Conservation (phyloP, 2,888 invertebrate species). For the Harpalus rubripes region DNA sequence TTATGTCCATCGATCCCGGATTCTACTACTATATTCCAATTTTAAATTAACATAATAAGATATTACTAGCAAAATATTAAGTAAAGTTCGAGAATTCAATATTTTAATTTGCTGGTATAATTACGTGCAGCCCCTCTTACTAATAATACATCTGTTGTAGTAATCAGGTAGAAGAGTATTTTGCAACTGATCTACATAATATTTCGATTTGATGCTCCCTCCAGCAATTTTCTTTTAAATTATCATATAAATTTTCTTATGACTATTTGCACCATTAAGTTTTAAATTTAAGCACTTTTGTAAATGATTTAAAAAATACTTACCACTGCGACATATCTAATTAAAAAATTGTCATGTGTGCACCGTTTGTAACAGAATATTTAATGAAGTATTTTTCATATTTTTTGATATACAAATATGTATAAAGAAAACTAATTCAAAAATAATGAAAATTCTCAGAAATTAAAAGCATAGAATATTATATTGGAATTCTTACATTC, state of each 20-base stretch:
- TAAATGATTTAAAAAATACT: too few relatives aligned
- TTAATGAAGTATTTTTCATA: too few relatives aligned
- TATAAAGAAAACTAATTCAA: too few relatives aligned
- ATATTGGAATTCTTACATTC: too few relatives aligned
- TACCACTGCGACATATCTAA: too few relatives aligned
- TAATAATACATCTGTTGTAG: conserved; percentile 49
- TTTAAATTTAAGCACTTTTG: neutral
- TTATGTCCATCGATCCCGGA: neutral
- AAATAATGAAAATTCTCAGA: too few relatives aligned
- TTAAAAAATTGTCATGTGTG: too few relatives aligned
- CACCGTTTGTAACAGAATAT: too few relatives aligned
- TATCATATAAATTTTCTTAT: conserved; percentile 27
- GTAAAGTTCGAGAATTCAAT: neutral
- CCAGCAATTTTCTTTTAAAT: conserved; percentile 46
- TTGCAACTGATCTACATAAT: conserved; percentile 57
- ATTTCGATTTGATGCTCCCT: conserved; percentile 47
- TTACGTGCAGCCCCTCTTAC: conserved; percentile 3
- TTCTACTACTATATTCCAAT: neutral
- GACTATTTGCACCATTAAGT: neutral
- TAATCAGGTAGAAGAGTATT: conserved; percentile 47
- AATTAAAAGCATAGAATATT: too few relatives aligned
- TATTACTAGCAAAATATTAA: conserved; percentile 17
- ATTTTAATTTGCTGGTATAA: conserved; percentile 21
- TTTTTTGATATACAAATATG: too few relatives aligned
- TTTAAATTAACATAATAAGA: neutral